Conservation (phyloP, 2,888 invertebrate species). For the Zaprionus bogoriensis region DNA sequence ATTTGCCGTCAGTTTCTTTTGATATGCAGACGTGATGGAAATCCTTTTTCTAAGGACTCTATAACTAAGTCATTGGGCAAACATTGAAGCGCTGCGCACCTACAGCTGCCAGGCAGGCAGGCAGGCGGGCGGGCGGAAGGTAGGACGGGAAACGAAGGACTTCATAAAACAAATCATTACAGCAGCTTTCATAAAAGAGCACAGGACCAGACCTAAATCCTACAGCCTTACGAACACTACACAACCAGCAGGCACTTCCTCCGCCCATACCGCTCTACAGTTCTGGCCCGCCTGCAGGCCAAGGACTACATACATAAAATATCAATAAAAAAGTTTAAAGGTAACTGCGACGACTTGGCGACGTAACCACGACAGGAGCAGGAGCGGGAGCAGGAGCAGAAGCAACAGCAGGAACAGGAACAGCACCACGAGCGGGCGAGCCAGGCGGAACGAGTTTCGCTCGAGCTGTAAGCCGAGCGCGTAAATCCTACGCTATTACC, state of each 20-base stretch:
- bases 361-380: constrained; percentile 42
- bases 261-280: no score
- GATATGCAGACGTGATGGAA: constrained; percentile 12
- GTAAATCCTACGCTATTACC: constrained; percentile 76
- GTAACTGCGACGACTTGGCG: constrained; percentile 65
- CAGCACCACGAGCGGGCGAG: not conserved
- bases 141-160: constrained; percentile 36
- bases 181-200: constrained; percentile 68
- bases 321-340: constrained; percentile 76
- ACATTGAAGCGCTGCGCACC: constrained; percentile 24
- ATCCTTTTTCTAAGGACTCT: constrained; percentile 37
- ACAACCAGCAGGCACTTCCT: not conserved
- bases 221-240: not conserved
- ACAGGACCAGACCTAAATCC: constrained; percentile 21
- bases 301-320: constrained; percentile 68
- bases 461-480: constrained; percentile 59
- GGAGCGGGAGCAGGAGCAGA: not conserved
- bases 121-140: not conserved
- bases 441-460: constrained; percentile 1
- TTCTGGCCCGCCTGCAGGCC: constrained; percentile 1
- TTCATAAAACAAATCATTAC: constrained; percentile 76
- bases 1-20: not conserved
- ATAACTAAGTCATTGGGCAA: constrained; percentile 52
- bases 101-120: not conserved
- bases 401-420: constrained; percentile 3